Evolutionary conservation across 2,113 vertebrate species (phyloP).

Genomic region (Pelodiscus sinensis): DNA sequence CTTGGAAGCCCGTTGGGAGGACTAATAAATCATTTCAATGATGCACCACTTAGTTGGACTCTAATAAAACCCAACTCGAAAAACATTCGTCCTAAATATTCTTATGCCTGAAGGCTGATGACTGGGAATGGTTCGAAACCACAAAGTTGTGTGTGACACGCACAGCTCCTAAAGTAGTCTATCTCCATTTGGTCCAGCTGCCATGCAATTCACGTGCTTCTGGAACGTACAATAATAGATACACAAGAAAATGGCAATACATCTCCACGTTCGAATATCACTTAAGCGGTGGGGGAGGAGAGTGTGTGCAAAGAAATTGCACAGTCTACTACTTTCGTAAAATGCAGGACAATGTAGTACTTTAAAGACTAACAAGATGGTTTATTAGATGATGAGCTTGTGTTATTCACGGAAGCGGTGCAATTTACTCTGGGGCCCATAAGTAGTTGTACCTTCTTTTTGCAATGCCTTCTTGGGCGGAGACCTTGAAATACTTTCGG

Average conservation of each 20-base stretch:
- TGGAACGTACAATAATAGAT: neutral
- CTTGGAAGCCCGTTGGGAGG: neutral
- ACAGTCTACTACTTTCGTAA: rapidly evolving
- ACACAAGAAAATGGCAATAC: no score
- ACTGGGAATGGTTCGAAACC: neutral
- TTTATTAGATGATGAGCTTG: no score
- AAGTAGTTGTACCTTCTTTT: neutral
- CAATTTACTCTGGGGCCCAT: neutral
- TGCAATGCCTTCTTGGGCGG: no score
- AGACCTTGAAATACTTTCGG: no score
- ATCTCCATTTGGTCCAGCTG: neutral
- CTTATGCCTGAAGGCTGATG: neutral
- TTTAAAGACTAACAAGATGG: no score
- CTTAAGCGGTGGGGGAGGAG: neutral
- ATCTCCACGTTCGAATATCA: no score
- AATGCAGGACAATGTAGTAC: no score
- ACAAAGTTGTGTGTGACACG: rapidly evolving
- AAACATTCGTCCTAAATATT: neutral
- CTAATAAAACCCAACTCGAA: neutral
- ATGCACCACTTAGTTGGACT: neutral
- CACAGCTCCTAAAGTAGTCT: neutral
- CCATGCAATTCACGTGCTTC: neutral
- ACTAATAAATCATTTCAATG: neutral
- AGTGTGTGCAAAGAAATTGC: rapidly evolving
- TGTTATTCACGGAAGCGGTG: neutral